These are phyloP conservation scores for Fukomys damarensis DNA, from an alignment of 2,113 vertebrate genomes.

Conservation along the genomic window DNA sequence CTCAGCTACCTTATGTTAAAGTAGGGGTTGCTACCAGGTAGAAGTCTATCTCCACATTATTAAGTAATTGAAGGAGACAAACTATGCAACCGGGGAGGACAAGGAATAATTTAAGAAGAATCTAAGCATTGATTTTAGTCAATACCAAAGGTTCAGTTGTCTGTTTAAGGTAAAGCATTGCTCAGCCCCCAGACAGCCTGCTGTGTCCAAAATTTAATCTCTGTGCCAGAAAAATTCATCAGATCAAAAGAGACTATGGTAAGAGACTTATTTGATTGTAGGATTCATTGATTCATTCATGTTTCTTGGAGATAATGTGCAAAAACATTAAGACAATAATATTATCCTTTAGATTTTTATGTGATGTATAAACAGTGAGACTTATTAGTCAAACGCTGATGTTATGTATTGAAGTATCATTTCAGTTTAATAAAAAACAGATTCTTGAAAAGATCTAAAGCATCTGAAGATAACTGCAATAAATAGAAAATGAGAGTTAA, in stretches of 20 bases:
- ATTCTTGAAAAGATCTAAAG: not conserved
- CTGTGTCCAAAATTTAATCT: not conserved
- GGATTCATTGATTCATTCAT: not conserved
- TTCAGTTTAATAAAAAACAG: not conserved
- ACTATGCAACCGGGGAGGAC: not conserved
- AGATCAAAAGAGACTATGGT: not conserved
- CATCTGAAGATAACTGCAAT: not conserved
- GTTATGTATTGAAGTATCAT: not conserved
- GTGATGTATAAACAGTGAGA: not conserved
- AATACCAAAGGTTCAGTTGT: not conserved
- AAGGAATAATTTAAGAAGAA: not conserved
- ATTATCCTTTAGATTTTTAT: not conserved
- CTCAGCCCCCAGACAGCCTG: not conserved
- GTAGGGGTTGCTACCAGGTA: not conserved
- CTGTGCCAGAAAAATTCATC: not conserved
- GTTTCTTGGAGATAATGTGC: not conserved
- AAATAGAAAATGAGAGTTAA: not conserved
- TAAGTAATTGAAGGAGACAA: not conserved
- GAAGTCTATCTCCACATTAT: constrained; percentile 24
- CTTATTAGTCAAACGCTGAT: not conserved
- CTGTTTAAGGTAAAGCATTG: not conserved
- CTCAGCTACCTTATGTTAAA: not conserved
- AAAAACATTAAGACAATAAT: not conserved
- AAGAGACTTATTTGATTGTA: not conserved
- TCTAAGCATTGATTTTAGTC: not conserved